Percentiles rank a stretch among this genome's conserved stretches.
Evolutionary conservation across 2,888 invertebrate genomes (phyloP).

Genomic region (Halictus ligatus): DNA sequence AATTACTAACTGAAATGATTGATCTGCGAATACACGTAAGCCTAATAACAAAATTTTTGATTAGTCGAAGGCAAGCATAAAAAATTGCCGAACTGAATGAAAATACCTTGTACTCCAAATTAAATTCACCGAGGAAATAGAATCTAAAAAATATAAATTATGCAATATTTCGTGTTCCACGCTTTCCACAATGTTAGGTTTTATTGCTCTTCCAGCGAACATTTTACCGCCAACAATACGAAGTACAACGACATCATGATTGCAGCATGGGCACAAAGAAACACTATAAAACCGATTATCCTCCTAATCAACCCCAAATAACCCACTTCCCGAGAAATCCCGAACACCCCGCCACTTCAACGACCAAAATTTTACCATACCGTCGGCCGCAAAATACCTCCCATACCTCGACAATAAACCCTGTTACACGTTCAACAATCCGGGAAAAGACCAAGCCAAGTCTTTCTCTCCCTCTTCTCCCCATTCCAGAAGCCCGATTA

Average conservation of each 20-base stretch:
- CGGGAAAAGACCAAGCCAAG: not conserved
- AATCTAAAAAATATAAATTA: not conserved
- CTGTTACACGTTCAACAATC: conserved; percentile 6
- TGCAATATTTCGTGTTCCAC: not conserved
- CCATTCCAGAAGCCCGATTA: conserved; percentile 20
- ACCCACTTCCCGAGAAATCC: not conserved
- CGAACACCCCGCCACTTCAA: not conserved
- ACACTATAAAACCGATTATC: not conserved
- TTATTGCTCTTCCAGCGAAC: not conserved
- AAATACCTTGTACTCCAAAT: not conserved
- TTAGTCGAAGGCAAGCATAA: not conserved
- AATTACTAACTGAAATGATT: not conserved
- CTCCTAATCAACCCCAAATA: not conserved
- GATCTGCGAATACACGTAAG: not conserved
- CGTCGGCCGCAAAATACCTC: not conserved
- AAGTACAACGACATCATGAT: not conserved
- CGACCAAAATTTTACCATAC: not conserved
- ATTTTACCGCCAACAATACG: not conserved
- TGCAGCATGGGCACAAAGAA: not conserved
- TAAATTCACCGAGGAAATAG: not conserved
- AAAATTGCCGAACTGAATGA: not conserved
- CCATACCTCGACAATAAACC: conserved; percentile 6
- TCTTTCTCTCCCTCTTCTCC: not conserved
- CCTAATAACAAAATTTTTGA: not conserved
- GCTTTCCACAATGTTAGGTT: not conserved